phyloP scores from a whole-genome alignment of 1,140 invertebrate genomes.

The Agrilus planipennis region DNA sequence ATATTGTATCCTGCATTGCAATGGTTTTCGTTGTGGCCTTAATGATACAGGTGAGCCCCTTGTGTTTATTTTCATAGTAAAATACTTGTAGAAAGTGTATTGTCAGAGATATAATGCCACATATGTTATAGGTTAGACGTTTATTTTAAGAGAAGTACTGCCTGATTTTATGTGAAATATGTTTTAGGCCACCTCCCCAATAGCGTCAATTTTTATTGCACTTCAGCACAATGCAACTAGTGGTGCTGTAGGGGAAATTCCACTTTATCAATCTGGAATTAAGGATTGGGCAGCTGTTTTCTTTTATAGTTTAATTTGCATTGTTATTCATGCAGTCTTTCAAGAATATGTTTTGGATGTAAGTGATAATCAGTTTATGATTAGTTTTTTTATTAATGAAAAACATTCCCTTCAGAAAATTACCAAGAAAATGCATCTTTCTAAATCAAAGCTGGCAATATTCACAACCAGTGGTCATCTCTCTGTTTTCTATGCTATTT shows the following conservation, averaged over 20 bases:
- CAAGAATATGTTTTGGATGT: conserved; percentile 95
- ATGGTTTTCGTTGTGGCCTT: conserved; percentile 98
- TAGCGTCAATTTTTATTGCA: conserved; percentile 87
- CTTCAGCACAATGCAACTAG: conserved; percentile 87
- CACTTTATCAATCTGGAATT: conserved; percentile 74
- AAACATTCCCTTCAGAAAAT: conserved; percentile 62
- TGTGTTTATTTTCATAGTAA: neutral
- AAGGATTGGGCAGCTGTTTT: conserved; percentile 87
- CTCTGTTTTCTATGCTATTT: conserved; percentile 79
- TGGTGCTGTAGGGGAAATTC: conserved; percentile 48
- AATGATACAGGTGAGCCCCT: conserved; percentile 77
- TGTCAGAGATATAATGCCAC: conserved; percentile 1
- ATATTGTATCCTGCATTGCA: conserved; percentile 95
- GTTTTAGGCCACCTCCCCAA: conserved; percentile 69
- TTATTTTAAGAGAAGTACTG: neutral
- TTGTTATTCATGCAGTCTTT: conserved; percentile 94
- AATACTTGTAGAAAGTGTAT: neutral
- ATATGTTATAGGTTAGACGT: conserved; percentile 3
- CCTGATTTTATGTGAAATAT: conserved; percentile 14
- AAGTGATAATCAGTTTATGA: conserved; percentile 40
- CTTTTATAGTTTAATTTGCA: conserved; percentile 92
- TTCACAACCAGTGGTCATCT: conserved; percentile 97
- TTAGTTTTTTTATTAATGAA: conserved; percentile 10
- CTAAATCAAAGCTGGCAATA: conserved; percentile 89
- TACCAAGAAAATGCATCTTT: conserved; percentile 89